Base-by-base conservation (phyloP, 2,888 invertebrate species). In the Clepsis dumicolana region DNA sequence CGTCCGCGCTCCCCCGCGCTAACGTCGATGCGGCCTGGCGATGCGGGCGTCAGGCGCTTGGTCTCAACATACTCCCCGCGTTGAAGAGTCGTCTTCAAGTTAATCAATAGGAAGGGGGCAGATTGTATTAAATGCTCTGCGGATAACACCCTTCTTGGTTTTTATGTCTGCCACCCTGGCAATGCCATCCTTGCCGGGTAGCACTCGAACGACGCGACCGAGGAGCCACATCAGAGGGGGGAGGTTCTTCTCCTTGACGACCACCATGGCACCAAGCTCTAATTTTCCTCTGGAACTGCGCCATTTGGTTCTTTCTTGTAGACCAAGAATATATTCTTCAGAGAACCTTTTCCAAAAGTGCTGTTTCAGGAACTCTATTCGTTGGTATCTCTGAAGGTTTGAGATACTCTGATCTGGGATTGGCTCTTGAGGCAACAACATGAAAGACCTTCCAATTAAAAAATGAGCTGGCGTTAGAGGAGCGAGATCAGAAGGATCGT, bases 281-380 rank as follows among this genome's bases (percentile, higher is more conserved):
- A 54, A 38, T 10, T 56, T 16, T 16, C 38, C 38, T 25, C 4
- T 29, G 5, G 27, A 27, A 1, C 38, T 63, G 24, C 21, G 35
- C 70, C 70, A 70, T 53, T 70, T 66, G 2, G 50, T 59, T 50
- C 61, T 65, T 24, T 66, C 63, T 25, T 70, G 65, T 1, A 70
- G 57, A 16, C 16, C 48, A n/a, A n/a, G n/a, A n/a, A n/a, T n/a
- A n/a, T n/a, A n/a, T n/a, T n/a, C n/a, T n/a, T n/a, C n/a, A n/a
- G n/a, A n/a, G n/a, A n/a, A n/a, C n/a, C n/a, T n/a, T n/a, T n/a
- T n/a, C n/a, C n/a, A n/a, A n/a, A n/a, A n/a, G n/a, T n/a, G n/a
- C n/a, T n/a, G n/a, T n/a, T n/a, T n/a, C n/a, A n/a, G n/a, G n/a
- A n/a, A n/a, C n/a, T n/a, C n/a, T n/a, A n/a, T n/a, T n/a, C n/a